Conservation (phyloP, 2,888 invertebrate genomes). For the Podotricha telesiphe region DNA sequence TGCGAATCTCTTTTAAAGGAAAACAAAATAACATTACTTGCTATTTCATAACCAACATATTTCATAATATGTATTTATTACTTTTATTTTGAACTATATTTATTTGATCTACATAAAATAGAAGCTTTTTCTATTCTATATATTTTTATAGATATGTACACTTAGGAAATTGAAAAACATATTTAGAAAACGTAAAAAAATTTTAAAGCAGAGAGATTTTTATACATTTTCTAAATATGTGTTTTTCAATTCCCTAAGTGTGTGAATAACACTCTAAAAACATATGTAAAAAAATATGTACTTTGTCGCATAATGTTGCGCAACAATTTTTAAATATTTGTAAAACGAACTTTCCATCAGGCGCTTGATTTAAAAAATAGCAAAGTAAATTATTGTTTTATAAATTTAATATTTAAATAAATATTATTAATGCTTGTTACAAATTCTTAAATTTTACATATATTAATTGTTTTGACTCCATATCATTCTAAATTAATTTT, state of each 20-base stretch:
- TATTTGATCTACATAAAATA: background rate
- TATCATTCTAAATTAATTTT: too few species aligned
- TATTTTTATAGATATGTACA: background rate
- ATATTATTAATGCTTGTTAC: background rate
- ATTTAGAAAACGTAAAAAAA: too few species aligned
- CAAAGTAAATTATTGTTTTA: background rate
- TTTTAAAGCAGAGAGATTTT: too few species aligned
- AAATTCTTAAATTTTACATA: too few species aligned
- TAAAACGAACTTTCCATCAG: background rate
- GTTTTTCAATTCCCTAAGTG: too few species aligned
- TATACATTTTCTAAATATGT: too few species aligned
- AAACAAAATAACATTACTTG: background rate
- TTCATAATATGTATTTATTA: background rate
- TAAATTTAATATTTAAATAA: background rate
- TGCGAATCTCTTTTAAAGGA: background rate
- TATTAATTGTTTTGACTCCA: background rate
- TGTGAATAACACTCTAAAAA: too few species aligned
- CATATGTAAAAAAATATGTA: too few species aligned
- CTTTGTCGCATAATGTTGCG: background rate
- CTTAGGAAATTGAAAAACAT: too few species aligned
- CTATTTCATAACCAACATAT: conserved; percentile 3
- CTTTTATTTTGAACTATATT: background rate
- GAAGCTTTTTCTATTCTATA: background rate
- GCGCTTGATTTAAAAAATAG: background rate
- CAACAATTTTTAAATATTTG: conserved; percentile 10